Evolutionary conservation across 2,888 invertebrate species (phyloP), one percentile per base, ranked within the genome.

Genomic region (Polydrusus cervinus): DNA sequence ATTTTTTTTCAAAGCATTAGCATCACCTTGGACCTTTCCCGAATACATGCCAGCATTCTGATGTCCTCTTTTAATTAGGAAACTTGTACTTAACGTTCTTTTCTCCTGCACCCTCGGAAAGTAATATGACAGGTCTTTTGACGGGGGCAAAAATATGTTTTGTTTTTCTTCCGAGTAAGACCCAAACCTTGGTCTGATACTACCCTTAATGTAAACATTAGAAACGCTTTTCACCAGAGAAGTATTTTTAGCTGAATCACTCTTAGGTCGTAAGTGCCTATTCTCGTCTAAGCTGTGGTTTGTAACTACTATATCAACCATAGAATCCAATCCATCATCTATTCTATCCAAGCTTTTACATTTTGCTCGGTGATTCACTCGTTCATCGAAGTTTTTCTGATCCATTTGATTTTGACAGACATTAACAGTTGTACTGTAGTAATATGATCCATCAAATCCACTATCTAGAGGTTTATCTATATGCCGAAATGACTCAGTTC

Each of bases 311-410:
- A 94, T 92, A 81, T 93, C 92, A 0, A 93, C 91, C 90, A 93
- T 91, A 0, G 93, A 90, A 81, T 93, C 91, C 25, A 94, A 85
- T 16, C 93, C 92, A 67, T 86, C 91, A 83, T 94, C 94, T 51
- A 95, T 92, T 72, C 94, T 89, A 79, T 95, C 95, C 61, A 95
- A 86, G 79, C 95, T 95, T 86, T 95, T 95, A 0, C 94, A 85
- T 79, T 86, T 87, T 1, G 80, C 75, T 67, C 80, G 80, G 5
- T 80, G 76, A 7, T 69, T 57, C 0, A 80, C 61, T 1, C 77
- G 61, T 6, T 79, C 78, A 9, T 79, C 74, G 10, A 72, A 66
- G 25, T 76, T 78, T 53, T 76, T 79, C 49, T 73, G 73, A 25
- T 75, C 75, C 43, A 71, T 60, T 66, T 75, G 78, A 49, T 20